Base-by-base conservation (phyloP, 1,140 invertebrate genomes). In the Rhyzopertha dominica region DNA sequence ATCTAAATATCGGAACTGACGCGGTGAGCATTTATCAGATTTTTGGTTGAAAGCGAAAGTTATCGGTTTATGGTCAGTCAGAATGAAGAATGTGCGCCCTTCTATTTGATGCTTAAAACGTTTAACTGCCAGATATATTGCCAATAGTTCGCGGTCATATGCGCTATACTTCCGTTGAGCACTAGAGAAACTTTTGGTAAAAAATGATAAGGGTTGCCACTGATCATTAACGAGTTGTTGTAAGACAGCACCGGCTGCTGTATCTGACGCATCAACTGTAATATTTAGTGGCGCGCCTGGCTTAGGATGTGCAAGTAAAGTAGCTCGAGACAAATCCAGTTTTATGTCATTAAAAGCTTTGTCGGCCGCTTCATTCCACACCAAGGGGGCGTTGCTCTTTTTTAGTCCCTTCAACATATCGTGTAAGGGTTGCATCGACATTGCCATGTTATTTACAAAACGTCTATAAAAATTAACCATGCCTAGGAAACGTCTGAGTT, bases 141-240 rank as follows among this genome's bases (percentile, higher is more conserved):
- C 71, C 0, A 73, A 34, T 1, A 74, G 47, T 49, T 75, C 68
- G 7, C 66, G 40, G 41, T 71, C 67, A 51, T 67, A 74, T 2
- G 65, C 53, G 8, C 49, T 59, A 28, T 71, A 69, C 13, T 62
- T 58, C 18, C 41, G 23, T 50, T 73, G 56, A 0, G 55, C 23
- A n/a, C 43, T 19, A 2, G 30, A 52, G 0, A 72, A 34, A 43
- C 65, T 67, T 19, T 46, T 46, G 14, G 35, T 20, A 37, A 34
- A 45, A 10, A 38, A 43, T 14, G 26, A 43, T 10, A 37, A 32
- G 22, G 38, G 54, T 43, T 42, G 47, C 26, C 28, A 56, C 3
- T 4, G 20, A 3, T 47, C 34, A 9, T 51, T 19, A 8, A 24
- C 20, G 2, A 23, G 19, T 47, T 69, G 63, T 30, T 67, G 51